Base-by-base conservation (phyloP, 2,113 vertebrate species). In the Tautogolabrus adspersus region DNA sequence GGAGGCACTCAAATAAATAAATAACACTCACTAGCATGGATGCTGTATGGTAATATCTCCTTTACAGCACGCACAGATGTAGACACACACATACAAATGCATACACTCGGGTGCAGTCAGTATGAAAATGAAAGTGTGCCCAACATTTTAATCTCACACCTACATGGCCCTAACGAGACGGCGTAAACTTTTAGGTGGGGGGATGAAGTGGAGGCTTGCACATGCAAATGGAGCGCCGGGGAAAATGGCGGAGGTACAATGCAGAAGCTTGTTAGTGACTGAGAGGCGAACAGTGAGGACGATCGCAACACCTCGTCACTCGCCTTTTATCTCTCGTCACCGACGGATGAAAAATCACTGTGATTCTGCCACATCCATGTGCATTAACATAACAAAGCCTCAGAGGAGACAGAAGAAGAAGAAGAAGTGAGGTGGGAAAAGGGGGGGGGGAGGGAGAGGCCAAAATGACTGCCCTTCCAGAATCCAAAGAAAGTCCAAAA, bases 371-470 rank as follows among this genome's bases (percentile, higher is more conserved):
- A 97, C 96, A 97, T 98, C 97, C 96, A 96, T 94, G 94, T 81
- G 94, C 95, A 99, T 99, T 99, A 97, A 96, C 97, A 99, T 99
- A 98, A 98, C 97, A 99, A 98, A 99, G 97, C 96, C 96, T 94
- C 93, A 72, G 92, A 95, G 72, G 81, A 60, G 80, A 7, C 71
- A 49, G 66, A 46, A 60, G 51, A 57, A 42, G 30, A 66, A 9
- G 60, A 44, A 49, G 19, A 37, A 34, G 30, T 34, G n/a, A 44
- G 22, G 55, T 5, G 37, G 23, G 23, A 64, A 52, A 3, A 77
- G 55, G 57, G 62, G 40, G 42, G 59, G 0, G 34, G 66, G 83
- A 63, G 73, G 66, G 66, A 62, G 70, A 79, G 82, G 87, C 86
- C 83, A 62, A 19, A 65, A 75, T 55, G 59, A 89, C 87, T 81